Conservation (phyloP, 2,888 invertebrate species). For the Agrypnus murinus region DNA sequence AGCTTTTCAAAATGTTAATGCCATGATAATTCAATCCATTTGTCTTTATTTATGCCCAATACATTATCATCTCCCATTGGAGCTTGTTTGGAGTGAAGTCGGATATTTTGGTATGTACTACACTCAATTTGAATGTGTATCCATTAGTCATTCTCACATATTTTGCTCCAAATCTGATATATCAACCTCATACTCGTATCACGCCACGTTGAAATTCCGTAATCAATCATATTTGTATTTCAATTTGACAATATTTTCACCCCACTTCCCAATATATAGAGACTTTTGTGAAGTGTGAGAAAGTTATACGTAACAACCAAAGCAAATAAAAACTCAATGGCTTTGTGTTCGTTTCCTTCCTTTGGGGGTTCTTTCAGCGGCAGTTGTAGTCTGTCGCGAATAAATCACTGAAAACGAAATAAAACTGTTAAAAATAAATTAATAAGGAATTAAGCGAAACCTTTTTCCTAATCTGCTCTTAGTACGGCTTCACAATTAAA, state of each 20-base stretch:
- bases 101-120: slow-evolving; percentile 21
- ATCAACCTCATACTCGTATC: slow-evolving; percentile 1
- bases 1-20: too few relatives aligned
- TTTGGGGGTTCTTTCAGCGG: background rate
- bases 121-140: slow-evolving; percentile 32
- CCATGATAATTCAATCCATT: slow-evolving; percentile 5
- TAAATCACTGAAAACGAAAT: background rate
- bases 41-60: slow-evolving; percentile 13
- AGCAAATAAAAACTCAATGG: background rate
- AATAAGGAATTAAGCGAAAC: background rate
- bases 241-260: slow-evolving; percentile 26
- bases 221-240: slow-evolving; percentile 34
- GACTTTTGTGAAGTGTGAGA: background rate
- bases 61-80: background rate
- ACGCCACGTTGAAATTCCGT: slow-evolving; percentile 23
- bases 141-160: slow-evolving; percentile 31
- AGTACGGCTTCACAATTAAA: background rate
- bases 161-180: slow-evolving; percentile 25
- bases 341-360: background rate
- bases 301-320: slow-evolving; percentile 15
- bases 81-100: background rate
- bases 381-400: background rate
- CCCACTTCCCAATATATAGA: too few relatives aligned
- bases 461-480: background rate
- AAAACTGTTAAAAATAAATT: background rate